Conservation (phyloP, 2,888 invertebrate genomes). For the Hemaris fuciformis region DNA sequence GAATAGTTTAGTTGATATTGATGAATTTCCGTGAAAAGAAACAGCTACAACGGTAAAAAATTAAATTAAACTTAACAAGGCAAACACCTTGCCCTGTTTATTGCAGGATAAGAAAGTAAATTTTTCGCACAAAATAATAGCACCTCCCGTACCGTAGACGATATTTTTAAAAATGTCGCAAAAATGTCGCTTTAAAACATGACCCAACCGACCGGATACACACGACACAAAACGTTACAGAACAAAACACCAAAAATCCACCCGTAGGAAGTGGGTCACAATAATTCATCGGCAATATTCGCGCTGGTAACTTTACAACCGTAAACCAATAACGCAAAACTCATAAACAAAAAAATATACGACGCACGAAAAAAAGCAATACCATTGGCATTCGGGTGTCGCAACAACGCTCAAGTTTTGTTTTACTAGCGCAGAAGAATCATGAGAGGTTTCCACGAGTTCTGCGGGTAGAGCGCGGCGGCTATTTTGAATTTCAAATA, state of each 20-base stretch:
- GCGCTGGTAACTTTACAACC: conserved; percentile 11
- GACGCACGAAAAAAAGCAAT: conserved; percentile 37
- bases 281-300: conserved; percentile 7
- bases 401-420: conserved; percentile 56
- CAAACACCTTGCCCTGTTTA: too few relatives aligned
- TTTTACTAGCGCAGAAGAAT: conserved; percentile 60
- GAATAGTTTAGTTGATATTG: too few relatives aligned
- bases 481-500: conserved; percentile 79
- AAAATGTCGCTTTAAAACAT: background rate
- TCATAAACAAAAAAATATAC: conserved; percentile 29
- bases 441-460: conserved; percentile 58
- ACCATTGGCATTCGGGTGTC: conserved; percentile 64
- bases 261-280: background rate
- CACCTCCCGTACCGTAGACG: too few relatives aligned
- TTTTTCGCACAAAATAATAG: too few relatives aligned
- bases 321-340: conserved; percentile 26
- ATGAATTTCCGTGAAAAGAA: too few relatives aligned
- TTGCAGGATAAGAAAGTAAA: too few relatives aligned
- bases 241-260: background rate
- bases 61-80: too few relatives aligned
- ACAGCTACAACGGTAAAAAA: too few relatives aligned
- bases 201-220: background rate
- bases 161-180: too few relatives aligned
- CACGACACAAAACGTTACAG: background rate
- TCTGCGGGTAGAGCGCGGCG: conserved; percentile 36